phyloP scores from a whole-genome alignment of 2,113 vertebrate genomes.

The Gallinago undulata region DNA sequence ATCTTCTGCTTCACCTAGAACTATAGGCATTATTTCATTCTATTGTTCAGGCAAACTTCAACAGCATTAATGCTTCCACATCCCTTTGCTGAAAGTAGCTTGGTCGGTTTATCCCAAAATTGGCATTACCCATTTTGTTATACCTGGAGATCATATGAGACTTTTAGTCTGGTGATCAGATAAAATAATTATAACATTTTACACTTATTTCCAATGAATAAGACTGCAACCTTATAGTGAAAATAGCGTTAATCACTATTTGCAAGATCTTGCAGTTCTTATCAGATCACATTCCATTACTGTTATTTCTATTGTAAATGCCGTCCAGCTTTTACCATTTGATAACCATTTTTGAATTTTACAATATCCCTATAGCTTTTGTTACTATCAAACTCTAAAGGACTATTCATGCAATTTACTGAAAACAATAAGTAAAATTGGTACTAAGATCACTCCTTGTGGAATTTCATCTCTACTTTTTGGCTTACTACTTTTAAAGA shows the following conservation, averaged over 20 bases:
- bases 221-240: not conserved
- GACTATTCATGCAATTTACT: not conserved
- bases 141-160: not conserved
- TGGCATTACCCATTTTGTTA: not conserved
- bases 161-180: not conserved
- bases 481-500: not conserved
- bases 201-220: not conserved
- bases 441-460: not conserved
- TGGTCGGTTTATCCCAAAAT: not conserved
- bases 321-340: not conserved
- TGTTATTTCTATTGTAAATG: not conserved
- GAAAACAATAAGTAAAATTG: not conserved
- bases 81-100: not conserved
- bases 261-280: not conserved
- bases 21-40: not conserved
- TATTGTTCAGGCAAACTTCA: not conserved
- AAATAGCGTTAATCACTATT: not conserved
- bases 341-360: not conserved
- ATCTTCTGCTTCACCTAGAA: not conserved
- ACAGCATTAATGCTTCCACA: not conserved
- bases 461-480: not conserved
- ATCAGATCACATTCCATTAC: not conserved
- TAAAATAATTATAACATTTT: not conserved
- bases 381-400: not conserved
- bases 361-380: not conserved